phyloP scores from a whole-genome alignment of 2,888 invertebrate genomes.

The Luffia ferchaultella region DNA sequence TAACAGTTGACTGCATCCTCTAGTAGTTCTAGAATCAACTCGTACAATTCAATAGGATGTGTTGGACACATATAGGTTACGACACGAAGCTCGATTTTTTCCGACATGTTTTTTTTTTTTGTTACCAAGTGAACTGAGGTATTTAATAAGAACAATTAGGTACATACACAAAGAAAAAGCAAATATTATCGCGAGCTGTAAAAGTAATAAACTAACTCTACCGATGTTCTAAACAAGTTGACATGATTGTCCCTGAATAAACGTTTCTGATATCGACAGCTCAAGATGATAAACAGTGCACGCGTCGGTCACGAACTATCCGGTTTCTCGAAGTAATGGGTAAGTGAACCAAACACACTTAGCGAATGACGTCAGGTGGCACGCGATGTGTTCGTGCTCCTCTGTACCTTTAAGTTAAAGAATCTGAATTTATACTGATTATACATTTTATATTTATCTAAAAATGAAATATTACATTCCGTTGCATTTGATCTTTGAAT shows the following conservation, averaged over 20 bases:
- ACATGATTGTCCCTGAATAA: neutral
- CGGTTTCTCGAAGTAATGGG: neutral
- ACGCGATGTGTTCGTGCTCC: neutral
- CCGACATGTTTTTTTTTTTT: slow-evolving; percentile 29
- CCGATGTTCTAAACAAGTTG: too few relatives aligned
- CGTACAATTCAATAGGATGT: slow-evolving; percentile 68
- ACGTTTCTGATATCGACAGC: neutral
- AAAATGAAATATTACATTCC: too few relatives aligned
- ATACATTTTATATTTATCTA: too few relatives aligned
- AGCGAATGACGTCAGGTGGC: neutral
- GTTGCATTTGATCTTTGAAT: too few relatives aligned
- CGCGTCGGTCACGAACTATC: neutral
- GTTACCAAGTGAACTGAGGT: too few relatives aligned
- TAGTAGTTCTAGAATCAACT: slow-evolving; percentile 60
- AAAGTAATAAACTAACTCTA: too few relatives aligned
- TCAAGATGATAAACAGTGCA: neutral
- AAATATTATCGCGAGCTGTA: too few relatives aligned
- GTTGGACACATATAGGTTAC: slow-evolving; percentile 70
- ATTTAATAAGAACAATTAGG: too few relatives aligned
- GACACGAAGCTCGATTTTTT: slow-evolving; percentile 48
- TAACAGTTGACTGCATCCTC: slow-evolving; percentile 57
- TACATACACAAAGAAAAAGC: too few relatives aligned
- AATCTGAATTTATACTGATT: too few relatives aligned
- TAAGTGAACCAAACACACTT: neutral
- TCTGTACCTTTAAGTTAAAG: too few relatives aligned